Percentiles rank a stretch among this genome's conserved stretches.
phyloP scores from a whole-genome alignment of 2,888 invertebrate genomes.

The Eurytoma californica region DNA sequence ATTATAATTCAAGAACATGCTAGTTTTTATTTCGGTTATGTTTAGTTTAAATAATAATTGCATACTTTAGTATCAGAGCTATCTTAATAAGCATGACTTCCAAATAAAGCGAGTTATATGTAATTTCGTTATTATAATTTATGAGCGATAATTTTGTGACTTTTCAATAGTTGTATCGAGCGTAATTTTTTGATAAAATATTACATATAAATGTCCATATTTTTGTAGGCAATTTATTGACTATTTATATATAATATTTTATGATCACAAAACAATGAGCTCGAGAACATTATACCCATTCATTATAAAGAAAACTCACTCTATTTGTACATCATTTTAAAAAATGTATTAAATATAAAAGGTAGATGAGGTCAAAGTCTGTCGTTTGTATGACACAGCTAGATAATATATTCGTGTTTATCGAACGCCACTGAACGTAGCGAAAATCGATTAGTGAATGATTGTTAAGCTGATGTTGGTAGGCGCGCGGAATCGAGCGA shows the following conservation, averaged over 20 bases:
- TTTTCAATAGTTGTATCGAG: too few species aligned
- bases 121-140: neutral
- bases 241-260: slow-evolving; percentile 33
- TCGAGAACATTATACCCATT: slow-evolving; percentile 20
- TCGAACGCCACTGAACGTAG: slow-evolving; percentile 35
- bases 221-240: too few species aligned
- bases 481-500: slow-evolving; percentile 30
- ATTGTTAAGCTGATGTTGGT: slow-evolving; percentile 44
- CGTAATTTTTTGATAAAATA: too few species aligned
- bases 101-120: slow-evolving; percentile 34
- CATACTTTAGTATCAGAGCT: neutral
- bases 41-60: neutral
- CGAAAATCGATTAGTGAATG: slow-evolving; percentile 37
- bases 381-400: slow-evolving; percentile 48
- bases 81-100: neutral
- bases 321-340: slow-evolving; percentile 40
- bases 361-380: slow-evolving; percentile 49
- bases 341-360: slow-evolving; percentile 34
- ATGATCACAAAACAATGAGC: slow-evolving; percentile 6
- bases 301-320: slow-evolving; percentile 26
- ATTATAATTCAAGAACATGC: slow-evolving; percentile 26
- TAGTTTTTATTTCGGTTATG: neutral
- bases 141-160: too few species aligned
- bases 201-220: neutral
- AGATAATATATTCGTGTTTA: slow-evolving; percentile 47